A percentile compares a stretch with the other conserved stretches of the same genome.
These are phyloP conservation scores for Pontoporia blainvillei DNA, from an alignment of 2,113 vertebrate species.

Conservation along the genomic window DNA sequence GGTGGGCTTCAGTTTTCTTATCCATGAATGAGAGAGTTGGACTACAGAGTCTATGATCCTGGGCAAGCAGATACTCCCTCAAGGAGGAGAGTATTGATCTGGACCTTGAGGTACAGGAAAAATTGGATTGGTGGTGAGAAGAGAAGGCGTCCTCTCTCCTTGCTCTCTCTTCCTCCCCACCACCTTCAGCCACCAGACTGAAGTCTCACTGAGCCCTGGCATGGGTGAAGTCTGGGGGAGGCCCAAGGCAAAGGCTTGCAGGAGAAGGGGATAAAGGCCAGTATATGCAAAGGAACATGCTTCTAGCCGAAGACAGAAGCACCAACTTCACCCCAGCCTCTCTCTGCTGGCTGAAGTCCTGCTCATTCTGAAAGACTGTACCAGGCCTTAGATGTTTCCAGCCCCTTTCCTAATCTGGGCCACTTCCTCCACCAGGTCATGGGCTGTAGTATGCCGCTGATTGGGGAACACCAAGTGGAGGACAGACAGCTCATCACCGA, in stretches of 20 bases:
- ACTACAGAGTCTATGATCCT: not conserved
- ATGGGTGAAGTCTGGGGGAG: not conserved
- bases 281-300: not conserved
- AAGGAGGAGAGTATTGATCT: not conserved
- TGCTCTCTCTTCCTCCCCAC: not conserved
- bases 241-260: not conserved
- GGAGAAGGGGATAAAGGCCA: not conserved
- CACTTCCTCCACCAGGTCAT: constrained; percentile 86
- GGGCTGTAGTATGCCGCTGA: constrained; percentile 96
- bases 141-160: not conserved
- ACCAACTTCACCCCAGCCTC: not conserved
- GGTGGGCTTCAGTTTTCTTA: not conserved
- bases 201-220: not conserved
- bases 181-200: not conserved
- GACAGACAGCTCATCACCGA: constrained; percentile 95
- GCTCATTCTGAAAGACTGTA: not conserved
- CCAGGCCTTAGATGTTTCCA: not conserved
- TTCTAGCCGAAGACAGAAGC: not conserved
- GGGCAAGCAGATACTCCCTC: not conserved
- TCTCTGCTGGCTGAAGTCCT: not conserved
- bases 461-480: constrained; percentile 95
- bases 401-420: not conserved
- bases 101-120: not conserved
- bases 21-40: not conserved
- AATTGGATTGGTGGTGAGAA: not conserved